These are phyloP conservation scores for Leguminivora glycinivorella DNA, from an alignment of 1,140 invertebrate genomes.

Conservation along the genomic window DNA sequence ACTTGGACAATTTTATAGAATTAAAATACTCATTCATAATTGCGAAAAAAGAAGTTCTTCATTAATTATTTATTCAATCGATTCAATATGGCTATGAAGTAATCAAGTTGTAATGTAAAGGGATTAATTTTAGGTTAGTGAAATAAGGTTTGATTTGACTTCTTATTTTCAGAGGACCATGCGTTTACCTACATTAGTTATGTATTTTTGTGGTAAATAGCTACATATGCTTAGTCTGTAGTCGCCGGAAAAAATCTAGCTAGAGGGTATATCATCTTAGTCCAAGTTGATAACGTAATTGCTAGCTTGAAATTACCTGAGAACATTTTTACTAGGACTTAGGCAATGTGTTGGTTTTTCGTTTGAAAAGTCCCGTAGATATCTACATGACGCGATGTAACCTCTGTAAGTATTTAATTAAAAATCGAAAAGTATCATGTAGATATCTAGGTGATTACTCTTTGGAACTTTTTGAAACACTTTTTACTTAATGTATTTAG, in stretches of 20 bases:
- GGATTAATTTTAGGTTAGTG: too few relatives aligned
- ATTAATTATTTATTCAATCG: too few relatives aligned
- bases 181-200: not conserved
- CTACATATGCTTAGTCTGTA: not conserved
- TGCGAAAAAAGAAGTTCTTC: too few relatives aligned
- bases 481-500: not conserved
- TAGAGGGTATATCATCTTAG: not conserved
- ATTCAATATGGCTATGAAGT: too few relatives aligned
- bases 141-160: not conserved
- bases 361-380: too few relatives aligned
- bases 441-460: not conserved
- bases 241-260: not conserved
- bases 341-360: too few relatives aligned
- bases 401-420: not conserved
- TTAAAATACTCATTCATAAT: too few relatives aligned
- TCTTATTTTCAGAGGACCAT: not conserved
- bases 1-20: too few relatives aligned
- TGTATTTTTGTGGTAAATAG: slow-evolving; percentile 5
- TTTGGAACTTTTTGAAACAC: not conserved
- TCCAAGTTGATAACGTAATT: slow-evolving; percentile 1
- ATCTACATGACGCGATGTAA: too few relatives aligned
- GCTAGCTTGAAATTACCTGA: not conserved
- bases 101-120: too few relatives aligned
- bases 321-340: too few relatives aligned
- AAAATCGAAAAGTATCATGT: not conserved